These are phyloP conservation scores for Percopsis transmontana DNA, from an alignment of 2,113 vertebrate species.

Conservation along the genomic window DNA sequence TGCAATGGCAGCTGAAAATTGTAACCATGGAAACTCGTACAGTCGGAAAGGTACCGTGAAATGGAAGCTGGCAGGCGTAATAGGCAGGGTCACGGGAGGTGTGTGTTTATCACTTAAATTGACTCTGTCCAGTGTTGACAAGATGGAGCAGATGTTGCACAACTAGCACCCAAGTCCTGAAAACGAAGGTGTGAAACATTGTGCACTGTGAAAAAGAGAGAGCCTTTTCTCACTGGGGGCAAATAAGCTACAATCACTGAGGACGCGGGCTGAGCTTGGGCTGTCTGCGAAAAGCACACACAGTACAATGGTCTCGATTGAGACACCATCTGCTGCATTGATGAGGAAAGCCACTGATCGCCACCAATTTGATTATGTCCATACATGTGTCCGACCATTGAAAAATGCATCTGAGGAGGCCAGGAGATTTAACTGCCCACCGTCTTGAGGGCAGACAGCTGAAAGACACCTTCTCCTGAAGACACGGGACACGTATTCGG, in stretches of 20 bases:
- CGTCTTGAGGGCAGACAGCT: background rate
- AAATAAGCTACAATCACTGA: constrained; percentile 10
- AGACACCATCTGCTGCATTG: constrained; percentile 42
- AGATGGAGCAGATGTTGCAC: background rate
- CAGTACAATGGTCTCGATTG: constrained; percentile 43
- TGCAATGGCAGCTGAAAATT: constrained; percentile 4
- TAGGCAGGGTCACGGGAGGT: constrained; percentile 1
- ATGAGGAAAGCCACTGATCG: constrained; percentile 39
- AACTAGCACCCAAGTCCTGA: background rate
- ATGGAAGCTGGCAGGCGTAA: background rate
- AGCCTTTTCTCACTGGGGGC: constrained; percentile 1
- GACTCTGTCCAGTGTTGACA: constrained; percentile 19
- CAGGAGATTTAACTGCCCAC: background rate
- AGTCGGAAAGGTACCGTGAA: background rate
- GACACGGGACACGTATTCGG: background rate
- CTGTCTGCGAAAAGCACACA: constrained; percentile 33
- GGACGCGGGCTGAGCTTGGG: constrained; percentile 16
- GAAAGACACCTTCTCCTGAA: background rate
- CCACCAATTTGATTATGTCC: constrained; percentile 29
- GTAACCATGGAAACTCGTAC: constrained; percentile 42
- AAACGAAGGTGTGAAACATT: constrained; percentile 5
- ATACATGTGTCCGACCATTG: background rate
- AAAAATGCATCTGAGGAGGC: background rate
- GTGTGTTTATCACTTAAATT: constrained; percentile 5
- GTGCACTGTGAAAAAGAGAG: background rate